phyloP scores from a whole-genome alignment of 2,797 vertebrate genomes.

The Myotis pilosus region DNA sequence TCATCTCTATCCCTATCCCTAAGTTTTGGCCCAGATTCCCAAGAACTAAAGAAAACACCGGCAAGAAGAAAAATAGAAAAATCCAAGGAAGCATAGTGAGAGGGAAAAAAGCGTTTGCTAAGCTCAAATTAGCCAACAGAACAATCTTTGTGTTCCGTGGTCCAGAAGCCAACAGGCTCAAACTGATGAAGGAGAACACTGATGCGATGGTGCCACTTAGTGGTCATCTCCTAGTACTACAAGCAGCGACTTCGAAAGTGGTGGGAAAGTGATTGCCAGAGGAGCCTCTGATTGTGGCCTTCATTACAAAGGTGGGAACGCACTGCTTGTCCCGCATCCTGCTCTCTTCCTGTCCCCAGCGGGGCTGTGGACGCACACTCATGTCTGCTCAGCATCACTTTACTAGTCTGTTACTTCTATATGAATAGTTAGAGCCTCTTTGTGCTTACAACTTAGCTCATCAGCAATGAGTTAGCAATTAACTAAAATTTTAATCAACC shows the following conservation, averaged over 20 bases:
- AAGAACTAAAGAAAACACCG: neutral
- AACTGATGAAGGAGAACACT: neutral
- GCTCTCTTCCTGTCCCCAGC: neutral
- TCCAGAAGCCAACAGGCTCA: neutral
- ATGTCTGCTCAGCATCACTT: neutral
- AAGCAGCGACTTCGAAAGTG: accelerated
- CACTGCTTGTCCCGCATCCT: neutral
- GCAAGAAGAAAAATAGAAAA: neutral
- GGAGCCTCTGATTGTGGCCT: neutral
- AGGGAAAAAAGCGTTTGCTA: neutral
- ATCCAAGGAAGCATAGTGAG: neutral
- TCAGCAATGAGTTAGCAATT: neutral
- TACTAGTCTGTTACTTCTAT: neutral
- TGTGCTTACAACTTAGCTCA: neutral
- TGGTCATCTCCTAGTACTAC: neutral
- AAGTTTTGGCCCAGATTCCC: neutral
- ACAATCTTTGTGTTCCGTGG: accelerated
- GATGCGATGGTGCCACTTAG: slow-evolving; percentile 42
- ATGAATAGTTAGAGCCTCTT: neutral
- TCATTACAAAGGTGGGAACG: neutral
- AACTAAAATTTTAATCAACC: neutral
- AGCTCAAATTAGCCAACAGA: neutral
- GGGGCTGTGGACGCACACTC: neutral
- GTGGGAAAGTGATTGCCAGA: neutral
- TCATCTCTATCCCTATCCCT: neutral